Conservation (phyloP, 2,113 vertebrate species). For the Bufo gargarizans region DNA sequence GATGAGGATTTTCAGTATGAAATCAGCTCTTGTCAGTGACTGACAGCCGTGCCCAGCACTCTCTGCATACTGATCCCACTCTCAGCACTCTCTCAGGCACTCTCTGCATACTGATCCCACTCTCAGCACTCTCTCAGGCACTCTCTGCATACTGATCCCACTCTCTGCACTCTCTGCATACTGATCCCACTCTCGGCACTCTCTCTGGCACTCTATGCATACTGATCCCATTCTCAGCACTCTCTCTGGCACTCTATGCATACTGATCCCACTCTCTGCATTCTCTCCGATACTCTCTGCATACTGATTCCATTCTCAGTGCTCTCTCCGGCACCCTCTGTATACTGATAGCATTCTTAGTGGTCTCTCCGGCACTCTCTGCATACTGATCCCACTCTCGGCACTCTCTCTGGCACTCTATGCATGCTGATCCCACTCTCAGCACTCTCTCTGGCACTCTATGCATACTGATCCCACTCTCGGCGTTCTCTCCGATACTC, state of each 20-base stretch:
- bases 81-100: neutral
- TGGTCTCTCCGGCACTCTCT: neutral
- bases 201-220: no score
- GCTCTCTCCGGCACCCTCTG: neutral
- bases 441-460: neutral
- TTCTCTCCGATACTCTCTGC: neutral
- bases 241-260: no score
- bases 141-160: no score
- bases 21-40: neutral
- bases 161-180: conserved; percentile 12
- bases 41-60: neutral
- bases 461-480: no score
- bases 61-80: conserved; percentile 45
- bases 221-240: neutral
- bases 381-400: neutral
- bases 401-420: neutral
- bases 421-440: conserved; percentile 47
- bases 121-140: neutral
- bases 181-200: conserved; percentile 40
- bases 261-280: conserved; percentile 44
- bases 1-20: conserved; percentile 35
- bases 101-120: conserved; percentile 42
- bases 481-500: no score
- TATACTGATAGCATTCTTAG: conserved; percentile 44
- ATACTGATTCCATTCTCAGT: conserved; percentile 45